Evolutionary conservation across 92 coral and sea anemone species (phyloP), one percentile per base, ranked within the genome.

Genomic region (Umimayanthus chanpuru): DNA sequence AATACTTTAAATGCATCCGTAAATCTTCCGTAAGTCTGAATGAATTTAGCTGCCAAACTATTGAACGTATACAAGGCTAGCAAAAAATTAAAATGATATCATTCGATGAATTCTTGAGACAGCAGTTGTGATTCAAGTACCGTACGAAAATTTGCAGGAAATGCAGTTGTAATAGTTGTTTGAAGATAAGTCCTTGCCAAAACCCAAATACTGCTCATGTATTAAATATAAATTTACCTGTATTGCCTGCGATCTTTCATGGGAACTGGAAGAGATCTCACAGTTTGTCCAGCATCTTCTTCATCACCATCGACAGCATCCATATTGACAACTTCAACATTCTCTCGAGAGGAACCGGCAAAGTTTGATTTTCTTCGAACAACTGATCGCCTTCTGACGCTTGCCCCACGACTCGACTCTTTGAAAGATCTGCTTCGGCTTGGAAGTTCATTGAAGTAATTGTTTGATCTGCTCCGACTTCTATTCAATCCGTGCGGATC

Each of bases 231-330:
- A 20, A 43, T 28, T 36, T 88, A 91, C 94, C 84, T 92, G 90
- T 77, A 89, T 23, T 90, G 86, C 21, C 94, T 72, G 41, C 90
- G 90, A n/a, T 85, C 90, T 28, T 89, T 85, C 94, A 92, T 92
- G 10, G 94, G 94, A 85, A 86, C 89, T 7, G 92, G 85, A 39
- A 92, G 84, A 56, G 92, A 91, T 77, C 73, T 92, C 43, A 90
- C 90, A 30, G 77, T 90, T 66, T 71, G 90, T 44, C 76, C 55
- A 2, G 85, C 90, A 55, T 89, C 90, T 36, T 73, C 90, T 30
- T 38, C 89, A 12, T 73, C 80, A 28, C 90, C 94, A 23, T 64
- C 87, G 55, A 56, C 38, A 74, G 58, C 92, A 73, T 92, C 94
- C 65, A 92, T 76, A 47, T 92, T n/a, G 43, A 92, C 77, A 5